Conservation (phyloP, 2,113 vertebrate species). For the Ahaetulla prasina region DNA sequence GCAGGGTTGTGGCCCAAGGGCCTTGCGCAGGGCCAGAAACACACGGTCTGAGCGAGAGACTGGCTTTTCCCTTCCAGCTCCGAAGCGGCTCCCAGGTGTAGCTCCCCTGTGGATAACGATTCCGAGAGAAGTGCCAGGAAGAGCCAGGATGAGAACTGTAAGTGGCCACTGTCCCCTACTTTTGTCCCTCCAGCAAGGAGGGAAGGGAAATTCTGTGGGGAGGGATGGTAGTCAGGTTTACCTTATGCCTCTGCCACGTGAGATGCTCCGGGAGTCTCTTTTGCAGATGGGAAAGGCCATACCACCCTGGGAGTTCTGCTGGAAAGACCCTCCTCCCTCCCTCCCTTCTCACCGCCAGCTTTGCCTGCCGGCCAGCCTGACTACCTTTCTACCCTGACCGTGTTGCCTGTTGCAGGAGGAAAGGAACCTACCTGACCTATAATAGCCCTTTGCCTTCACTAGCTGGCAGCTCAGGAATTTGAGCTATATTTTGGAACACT, state of each 20-base stretch:
- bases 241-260: background rate
- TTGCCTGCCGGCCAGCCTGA: background rate
- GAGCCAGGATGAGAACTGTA: conserved; percentile 65
- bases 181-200: background rate
- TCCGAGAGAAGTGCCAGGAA: conserved; percentile 61
- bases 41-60: background rate
- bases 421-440: background rate
- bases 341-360: too few species aligned
- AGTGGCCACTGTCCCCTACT: conserved; percentile 1
- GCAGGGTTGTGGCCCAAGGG: too few species aligned
- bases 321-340: background rate
- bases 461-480: background rate
- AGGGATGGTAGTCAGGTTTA: background rate
- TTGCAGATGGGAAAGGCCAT: background rate
- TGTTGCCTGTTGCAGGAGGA: background rate
- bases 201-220: background rate
- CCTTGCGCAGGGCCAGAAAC: background rate
- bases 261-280: background rate
- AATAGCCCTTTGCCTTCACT: background rate
- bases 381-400: background rate
- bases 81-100: conserved; percentile 83
- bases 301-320: background rate
- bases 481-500: background rate
- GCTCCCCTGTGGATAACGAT: conserved; percentile 76
- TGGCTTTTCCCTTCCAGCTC: conserved; percentile 65